Conservation (phyloP, 2,113 vertebrate species). For the Leptocoma aspasia region DNA sequence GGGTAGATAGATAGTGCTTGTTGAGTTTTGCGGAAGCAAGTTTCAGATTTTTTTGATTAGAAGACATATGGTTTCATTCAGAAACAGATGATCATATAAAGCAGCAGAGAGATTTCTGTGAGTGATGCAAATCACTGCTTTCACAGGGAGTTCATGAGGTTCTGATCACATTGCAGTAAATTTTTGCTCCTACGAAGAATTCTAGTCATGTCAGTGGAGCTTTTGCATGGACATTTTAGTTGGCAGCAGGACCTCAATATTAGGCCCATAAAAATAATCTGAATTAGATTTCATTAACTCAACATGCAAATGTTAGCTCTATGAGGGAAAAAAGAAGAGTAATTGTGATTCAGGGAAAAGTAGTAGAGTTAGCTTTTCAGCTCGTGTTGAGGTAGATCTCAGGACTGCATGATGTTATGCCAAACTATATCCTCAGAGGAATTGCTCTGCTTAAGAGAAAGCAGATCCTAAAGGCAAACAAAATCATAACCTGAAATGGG, state of each 20-base stretch:
- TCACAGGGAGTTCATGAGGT: rapidly evolving
- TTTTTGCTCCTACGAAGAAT: not conserved
- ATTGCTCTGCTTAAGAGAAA: not conserved
- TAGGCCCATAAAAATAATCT: not conserved
- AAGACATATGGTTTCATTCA: not conserved
- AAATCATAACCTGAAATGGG: not conserved
- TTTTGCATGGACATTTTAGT: not conserved
- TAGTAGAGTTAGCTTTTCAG: not conserved
- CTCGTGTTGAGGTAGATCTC: not conserved
- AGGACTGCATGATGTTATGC: not conserved
- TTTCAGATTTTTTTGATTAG: not conserved
- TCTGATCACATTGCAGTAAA: not conserved
- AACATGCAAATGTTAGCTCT: not conserved
- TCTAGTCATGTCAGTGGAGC: not conserved
- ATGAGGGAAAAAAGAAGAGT: not conserved
- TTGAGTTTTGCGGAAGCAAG: not conserved
- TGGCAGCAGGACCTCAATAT: not conserved
- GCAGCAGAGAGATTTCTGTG: not conserved
- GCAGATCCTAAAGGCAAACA: not conserved
- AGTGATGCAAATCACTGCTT: not conserved
- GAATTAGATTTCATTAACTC: not conserved
- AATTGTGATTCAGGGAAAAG: not conserved
- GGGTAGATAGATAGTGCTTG: not conserved
- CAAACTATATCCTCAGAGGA: not conserved
- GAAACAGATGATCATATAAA: not conserved